A percentile compares a stretch with the other conserved stretches of the same genome.
Conservation (phyloP, 2,888 invertebrate genomes). For the Mythimna impura region DNA sequence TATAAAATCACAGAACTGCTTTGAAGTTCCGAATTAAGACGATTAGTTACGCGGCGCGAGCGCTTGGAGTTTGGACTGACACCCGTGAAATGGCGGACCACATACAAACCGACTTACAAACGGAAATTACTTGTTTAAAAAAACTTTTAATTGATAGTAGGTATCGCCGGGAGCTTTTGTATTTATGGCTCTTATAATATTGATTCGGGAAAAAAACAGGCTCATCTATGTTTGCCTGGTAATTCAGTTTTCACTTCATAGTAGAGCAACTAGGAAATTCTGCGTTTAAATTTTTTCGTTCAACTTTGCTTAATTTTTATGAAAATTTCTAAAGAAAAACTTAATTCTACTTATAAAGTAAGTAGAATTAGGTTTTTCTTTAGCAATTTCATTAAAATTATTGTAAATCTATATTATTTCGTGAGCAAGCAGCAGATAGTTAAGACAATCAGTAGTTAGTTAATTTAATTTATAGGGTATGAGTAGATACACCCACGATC, state of each 20-base stretch:
- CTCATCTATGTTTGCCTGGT: constrained; percentile 46
- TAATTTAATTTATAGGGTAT: not conserved
- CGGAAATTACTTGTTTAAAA: constrained; percentile 8
- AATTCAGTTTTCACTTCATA: constrained; percentile 6
- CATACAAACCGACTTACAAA: constrained; percentile 25
- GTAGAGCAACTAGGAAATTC: not conserved
- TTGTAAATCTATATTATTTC: not conserved
- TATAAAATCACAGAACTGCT: constrained; percentile 63
- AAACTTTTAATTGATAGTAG: constrained; percentile 10
- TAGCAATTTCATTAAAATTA: too few relatives aligned
- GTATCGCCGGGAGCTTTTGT: not conserved
- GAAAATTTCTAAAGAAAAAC: not conserved
- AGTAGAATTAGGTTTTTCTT: too few relatives aligned
- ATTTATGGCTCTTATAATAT: not conserved
- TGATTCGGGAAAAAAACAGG: not conserved
- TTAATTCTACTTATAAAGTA: not conserved
- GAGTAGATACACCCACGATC: not conserved
- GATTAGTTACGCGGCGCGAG: constrained; percentile 61
- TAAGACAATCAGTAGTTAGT: too few relatives aligned
- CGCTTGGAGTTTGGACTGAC: constrained; percentile 63
- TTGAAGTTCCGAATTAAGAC: constrained; percentile 58
- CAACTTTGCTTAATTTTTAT: not conserved
- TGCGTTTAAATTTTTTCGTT: not conserved
- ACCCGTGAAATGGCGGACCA: constrained; percentile 70
- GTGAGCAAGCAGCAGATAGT: not conserved